A percentile compares a stretch with the other conserved stretches of the same genome.
Conservation (phyloP, 37 sponge, comb jelly and placozoan genomes). For the Lycopodina hypogea region DNA sequence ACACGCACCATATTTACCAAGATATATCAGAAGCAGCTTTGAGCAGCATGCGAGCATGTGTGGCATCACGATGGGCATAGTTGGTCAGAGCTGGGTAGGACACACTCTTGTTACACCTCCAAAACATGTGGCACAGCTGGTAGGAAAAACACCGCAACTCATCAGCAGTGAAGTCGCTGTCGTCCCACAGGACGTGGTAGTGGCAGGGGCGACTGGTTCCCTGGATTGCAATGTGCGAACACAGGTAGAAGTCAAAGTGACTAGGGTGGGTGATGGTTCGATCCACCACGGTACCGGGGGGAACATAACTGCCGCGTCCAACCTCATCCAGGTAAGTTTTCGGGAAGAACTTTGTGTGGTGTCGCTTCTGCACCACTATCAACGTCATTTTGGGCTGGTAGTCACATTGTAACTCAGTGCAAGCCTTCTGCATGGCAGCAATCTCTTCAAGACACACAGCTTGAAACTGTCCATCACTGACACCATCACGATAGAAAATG, state of each 20-base stretch:
- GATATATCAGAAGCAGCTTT: constrained; percentile 46
- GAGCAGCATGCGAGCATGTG: constrained; percentile 74
- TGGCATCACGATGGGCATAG: constrained; percentile 89
- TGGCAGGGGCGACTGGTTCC: constrained; percentile 50
- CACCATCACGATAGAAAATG: constrained; percentile 87
- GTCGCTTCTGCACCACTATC: constrained; percentile 52
- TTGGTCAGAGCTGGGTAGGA: constrained; percentile 64
- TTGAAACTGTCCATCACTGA: constrained; percentile 86
- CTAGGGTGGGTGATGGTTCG: constrained; percentile 51
- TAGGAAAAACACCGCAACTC: constrained; percentile 34
- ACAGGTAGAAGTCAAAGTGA: constrained; percentile 63
- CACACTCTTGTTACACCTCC: constrained; percentile 48
- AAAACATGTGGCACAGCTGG: constrained; percentile 43
- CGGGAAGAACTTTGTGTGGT: constrained; percentile 69
- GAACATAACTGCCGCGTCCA: constrained; percentile 53
- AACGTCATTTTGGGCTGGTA: constrained; percentile 31
- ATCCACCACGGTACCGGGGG: constrained; percentile 68
- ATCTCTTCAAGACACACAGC: constrained; percentile 30
- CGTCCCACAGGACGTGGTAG: constrained; percentile 88
- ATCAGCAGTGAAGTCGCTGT: constrained; percentile 83
- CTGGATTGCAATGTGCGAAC: constrained; percentile 66
- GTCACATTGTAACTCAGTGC: constrained; percentile 60
- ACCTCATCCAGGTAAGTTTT: neutral
- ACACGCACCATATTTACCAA: neutral
- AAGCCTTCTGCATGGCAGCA: constrained; percentile 41